Evolutionary conservation across 1,140 invertebrate genomes (phyloP).

Genomic region (Pseudomyrmex concolor): DNA sequence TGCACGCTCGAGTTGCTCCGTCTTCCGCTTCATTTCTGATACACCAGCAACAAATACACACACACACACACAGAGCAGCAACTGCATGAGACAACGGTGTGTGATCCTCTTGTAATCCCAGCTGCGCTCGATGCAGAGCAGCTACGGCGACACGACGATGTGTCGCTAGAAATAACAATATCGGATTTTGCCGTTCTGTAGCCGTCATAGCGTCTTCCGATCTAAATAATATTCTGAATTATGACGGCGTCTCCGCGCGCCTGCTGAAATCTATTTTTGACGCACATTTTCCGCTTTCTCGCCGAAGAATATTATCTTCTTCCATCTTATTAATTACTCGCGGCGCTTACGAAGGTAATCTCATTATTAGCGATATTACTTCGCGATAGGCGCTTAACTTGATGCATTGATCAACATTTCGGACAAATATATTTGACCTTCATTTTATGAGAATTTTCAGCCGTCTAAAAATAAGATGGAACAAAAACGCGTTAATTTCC

Average conservation of each 20-base stretch:
- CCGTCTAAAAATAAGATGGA: background rate
- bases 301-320: background rate
- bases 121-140: constrained; percentile 40
- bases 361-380: too few relatives aligned
- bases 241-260: background rate
- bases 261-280: background rate
- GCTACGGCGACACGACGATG: constrained; percentile 22
- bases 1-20: constrained; percentile 49
- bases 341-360: too few relatives aligned
- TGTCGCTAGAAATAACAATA: constrained; percentile 76
- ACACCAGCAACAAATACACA: constrained; percentile 16
- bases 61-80: constrained; percentile 18
- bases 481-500: background rate
- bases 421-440: too few relatives aligned
- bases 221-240: constrained; percentile 54
- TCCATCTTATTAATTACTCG: background rate
- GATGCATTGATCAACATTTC: too few relatives aligned
- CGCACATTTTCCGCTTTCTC: background rate
- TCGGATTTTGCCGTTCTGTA: constrained; percentile 72
- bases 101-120: constrained; percentile 63
- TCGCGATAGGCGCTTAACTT: too few relatives aligned
- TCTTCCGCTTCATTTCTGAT: constrained; percentile 63
- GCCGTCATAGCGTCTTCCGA: constrained; percentile 37
- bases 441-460: too few relatives aligned
- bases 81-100: constrained; percentile 38